Evolutionary conservation across 2,888 invertebrate genomes (phyloP).

Genomic region (Stictocephala bisonia): DNA sequence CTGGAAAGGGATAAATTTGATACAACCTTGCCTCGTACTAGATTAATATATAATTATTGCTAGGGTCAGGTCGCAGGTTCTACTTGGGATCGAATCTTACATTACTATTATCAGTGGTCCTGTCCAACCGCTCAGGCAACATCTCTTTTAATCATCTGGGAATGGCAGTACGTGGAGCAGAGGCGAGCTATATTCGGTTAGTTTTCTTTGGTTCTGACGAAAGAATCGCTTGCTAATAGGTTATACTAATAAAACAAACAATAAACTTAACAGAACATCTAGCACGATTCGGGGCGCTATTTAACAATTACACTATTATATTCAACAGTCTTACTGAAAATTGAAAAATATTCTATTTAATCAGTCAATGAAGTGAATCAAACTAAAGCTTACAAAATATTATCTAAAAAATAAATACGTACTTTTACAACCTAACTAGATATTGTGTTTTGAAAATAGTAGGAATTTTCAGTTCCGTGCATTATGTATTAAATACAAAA

Average conservation of each 20-base stretch:
- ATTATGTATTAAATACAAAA: conserved; percentile 48
- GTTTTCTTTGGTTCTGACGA: conserved; percentile 32
- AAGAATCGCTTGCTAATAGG: conserved; percentile 23
- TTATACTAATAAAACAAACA: conserved; percentile 20
- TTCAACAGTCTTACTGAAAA: conserved; percentile 45
- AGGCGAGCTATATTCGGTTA: background rate
- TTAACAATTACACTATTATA: conserved; percentile 41
- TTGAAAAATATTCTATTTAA: conserved; percentile 45
- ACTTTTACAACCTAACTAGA: conserved; percentile 48
- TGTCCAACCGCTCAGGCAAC: too few species aligned
- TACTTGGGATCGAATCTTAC: too few species aligned
- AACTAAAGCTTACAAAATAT: conserved; percentile 46
- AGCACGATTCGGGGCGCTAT: conserved; percentile 40
- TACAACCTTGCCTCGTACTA: too few species aligned
- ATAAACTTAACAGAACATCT: conserved; percentile 23
- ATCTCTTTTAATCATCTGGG: too few species aligned
- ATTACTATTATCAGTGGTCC: too few species aligned
- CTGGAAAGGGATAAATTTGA: too few species aligned
- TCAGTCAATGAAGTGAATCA: conserved; percentile 48
- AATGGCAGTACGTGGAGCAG: conserved; percentile 10
- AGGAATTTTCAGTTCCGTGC: conserved; percentile 49
- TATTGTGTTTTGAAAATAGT: conserved; percentile 49
- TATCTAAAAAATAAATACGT: conserved; percentile 28
- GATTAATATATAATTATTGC: too few species aligned
- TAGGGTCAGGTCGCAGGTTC: too few species aligned